A percentile compares a stretch with the other conserved stretches of the same genome.
phyloP scores from a whole-genome alignment of 2,113 vertebrate genomes.

The Pongo abelii region DNA sequence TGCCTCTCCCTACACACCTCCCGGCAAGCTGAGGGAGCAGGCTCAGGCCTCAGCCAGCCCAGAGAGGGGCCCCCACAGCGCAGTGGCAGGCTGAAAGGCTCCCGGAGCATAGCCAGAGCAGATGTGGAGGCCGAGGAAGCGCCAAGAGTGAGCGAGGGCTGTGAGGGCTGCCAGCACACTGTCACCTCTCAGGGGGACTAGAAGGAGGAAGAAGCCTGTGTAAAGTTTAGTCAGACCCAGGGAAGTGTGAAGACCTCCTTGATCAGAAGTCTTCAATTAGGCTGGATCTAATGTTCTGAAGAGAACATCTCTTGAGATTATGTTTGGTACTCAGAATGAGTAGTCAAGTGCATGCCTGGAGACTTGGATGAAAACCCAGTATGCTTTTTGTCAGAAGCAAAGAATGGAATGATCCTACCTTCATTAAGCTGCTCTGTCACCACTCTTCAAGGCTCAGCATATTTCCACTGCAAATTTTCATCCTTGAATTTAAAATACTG shows the following conservation, averaged over 20 bases:
- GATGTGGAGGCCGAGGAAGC: too few species aligned
- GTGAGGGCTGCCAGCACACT: too few species aligned
- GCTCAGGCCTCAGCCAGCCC: too few species aligned
- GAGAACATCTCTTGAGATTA: background rate
- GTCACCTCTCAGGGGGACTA: too few species aligned
- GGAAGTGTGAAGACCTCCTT: background rate
- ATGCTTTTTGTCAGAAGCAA: background rate
- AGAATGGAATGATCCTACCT: background rate
- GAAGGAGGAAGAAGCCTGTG: background rate
- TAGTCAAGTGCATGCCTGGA: background rate
- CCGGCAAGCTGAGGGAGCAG: too few species aligned
- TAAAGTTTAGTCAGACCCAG: too few species aligned
- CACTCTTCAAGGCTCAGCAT: background rate
- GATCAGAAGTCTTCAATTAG: background rate
- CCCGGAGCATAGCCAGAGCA: too few species aligned
- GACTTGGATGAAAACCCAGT: background rate
- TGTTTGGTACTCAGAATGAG: background rate
- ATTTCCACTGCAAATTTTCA: background rate
- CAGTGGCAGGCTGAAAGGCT: too few species aligned
- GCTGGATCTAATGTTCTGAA: background rate
- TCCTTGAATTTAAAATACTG: background rate
- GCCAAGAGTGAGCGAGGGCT: too few species aligned
- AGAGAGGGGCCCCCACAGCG: too few species aligned
- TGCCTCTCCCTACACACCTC: too few species aligned
- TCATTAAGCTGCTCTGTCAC: background rate